Evolutionary conservation across 2,888 invertebrate species (phyloP).

Genomic region (Clitarchus hookeri): DNA sequence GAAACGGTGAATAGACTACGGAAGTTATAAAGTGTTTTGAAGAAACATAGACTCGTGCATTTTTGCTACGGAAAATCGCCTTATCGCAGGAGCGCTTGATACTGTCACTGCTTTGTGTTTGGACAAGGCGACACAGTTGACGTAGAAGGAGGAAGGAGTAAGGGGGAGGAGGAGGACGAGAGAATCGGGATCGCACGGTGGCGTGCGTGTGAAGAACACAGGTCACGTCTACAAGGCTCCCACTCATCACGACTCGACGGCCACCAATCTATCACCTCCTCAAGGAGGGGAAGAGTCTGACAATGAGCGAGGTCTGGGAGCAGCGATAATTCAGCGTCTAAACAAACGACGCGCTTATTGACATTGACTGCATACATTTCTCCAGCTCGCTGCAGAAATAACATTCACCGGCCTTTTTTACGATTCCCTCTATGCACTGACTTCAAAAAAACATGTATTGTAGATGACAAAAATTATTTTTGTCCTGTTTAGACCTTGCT

Average conservation of each 20-base stretch:
- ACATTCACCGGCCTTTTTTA: neutral
- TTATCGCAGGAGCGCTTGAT: too few relatives aligned
- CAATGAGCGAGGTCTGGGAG: neutral
- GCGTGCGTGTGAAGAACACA: neutral
- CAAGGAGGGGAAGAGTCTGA: neutral
- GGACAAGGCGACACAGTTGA: too few relatives aligned
- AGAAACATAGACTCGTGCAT: too few relatives aligned
- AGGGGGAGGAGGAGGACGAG: neutral
- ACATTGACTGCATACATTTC: neutral
- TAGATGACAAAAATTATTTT: too few relatives aligned
- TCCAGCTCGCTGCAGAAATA: neutral
- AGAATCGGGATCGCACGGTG: neutral
- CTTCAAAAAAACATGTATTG: too few relatives aligned
- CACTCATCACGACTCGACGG: constrained; percentile 14
- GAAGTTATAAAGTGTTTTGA: too few relatives aligned
- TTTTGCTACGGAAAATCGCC: too few relatives aligned
- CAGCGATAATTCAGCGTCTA: neutral
- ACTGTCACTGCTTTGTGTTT: too few relatives aligned
- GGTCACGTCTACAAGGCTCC: neutral
- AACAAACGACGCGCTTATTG: neutral
- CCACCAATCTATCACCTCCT: neutral
- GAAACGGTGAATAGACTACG: too few relatives aligned
- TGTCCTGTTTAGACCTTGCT: too few relatives aligned
- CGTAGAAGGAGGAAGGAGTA: too few relatives aligned
- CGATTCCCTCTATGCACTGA: too few relatives aligned